A percentile compares a stretch with the other conserved stretches of the same genome.
Conservation (phyloP, 2,797 vertebrate genomes). For the Gorsachius magnificus region DNA sequence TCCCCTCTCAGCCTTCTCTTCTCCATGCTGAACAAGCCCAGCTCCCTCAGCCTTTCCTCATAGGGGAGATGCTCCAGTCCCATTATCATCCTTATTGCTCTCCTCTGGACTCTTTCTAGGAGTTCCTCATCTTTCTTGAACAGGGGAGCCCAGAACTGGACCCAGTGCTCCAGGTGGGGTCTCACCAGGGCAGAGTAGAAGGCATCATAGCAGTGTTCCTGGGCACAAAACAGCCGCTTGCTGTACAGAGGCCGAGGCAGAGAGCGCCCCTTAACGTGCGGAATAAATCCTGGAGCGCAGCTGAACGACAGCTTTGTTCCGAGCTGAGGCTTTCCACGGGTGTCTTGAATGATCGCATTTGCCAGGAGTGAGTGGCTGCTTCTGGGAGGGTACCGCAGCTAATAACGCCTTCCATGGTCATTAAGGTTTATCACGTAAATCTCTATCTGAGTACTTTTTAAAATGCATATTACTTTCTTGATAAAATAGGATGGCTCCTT, state of each 20-base stretch:
- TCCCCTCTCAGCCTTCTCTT: too few relatives aligned
- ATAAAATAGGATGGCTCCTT: constrained; percentile 53
- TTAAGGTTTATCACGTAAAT: constrained; percentile 50
- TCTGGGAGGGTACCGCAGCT: not conserved
- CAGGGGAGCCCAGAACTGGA: too few relatives aligned
- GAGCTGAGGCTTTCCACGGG: constrained; percentile 18
- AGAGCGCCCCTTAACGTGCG: not conserved
- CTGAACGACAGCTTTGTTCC: constrained; percentile 4
- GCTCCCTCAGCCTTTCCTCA: too few relatives aligned
- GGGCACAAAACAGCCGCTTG: not conserved
- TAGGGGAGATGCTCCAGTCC: too few relatives aligned
- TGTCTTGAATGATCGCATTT: constrained; percentile 52
- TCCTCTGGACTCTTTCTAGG: too few relatives aligned
- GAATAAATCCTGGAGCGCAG: constrained; percentile 31
- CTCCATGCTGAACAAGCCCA: too few relatives aligned
- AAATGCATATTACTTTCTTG: constrained; percentile 60
- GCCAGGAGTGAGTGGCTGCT: constrained; percentile 30
- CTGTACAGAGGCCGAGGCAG: not conserved
- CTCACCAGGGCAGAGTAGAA: not conserved
- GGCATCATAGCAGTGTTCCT: not conserved
- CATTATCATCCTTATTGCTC: too few relatives aligned
- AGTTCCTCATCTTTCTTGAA: too few relatives aligned
- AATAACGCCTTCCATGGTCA: constrained; percentile 23
- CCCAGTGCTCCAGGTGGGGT: too few relatives aligned
- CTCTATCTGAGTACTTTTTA: constrained; percentile 42